A percentile compares a stretch with the other conserved stretches of the same genome.
phyloP scores from a whole-genome alignment of 2,113 vertebrate genomes.

The Lanius collurio region DNA sequence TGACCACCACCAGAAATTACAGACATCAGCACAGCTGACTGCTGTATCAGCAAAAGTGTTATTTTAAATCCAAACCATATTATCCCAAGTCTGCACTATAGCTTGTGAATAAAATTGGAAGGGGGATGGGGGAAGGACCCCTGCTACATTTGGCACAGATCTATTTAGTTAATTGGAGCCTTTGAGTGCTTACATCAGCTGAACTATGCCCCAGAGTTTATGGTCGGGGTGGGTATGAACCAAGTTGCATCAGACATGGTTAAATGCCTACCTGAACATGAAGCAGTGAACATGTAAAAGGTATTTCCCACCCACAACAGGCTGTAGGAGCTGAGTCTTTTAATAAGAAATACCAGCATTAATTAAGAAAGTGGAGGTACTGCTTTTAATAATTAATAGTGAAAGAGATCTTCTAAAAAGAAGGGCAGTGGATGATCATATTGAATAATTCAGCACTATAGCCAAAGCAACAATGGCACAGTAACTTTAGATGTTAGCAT shows the following conservation, averaged over 20 bases:
- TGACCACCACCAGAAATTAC: background rate
- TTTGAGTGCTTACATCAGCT: background rate
- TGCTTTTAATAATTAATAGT: slow-evolving; percentile 40
- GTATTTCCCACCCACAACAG: background rate
- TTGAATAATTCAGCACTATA: slow-evolving; percentile 52
- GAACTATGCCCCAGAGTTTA: background rate
- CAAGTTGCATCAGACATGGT: background rate
- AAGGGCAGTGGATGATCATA: background rate
- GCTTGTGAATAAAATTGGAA: background rate
- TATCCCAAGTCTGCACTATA: background rate
- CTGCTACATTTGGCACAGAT: background rate
- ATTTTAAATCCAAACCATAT: background rate
- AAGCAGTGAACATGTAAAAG: background rate
- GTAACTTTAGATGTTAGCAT: slow-evolving; percentile 28
- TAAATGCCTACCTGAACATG: background rate
- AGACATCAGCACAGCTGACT: background rate
- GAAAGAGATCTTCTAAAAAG: background rate
- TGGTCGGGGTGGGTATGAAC: background rate
- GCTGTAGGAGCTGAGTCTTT: background rate
- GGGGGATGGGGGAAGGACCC: background rate
- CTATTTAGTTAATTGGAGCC: background rate
- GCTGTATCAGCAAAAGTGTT: background rate
- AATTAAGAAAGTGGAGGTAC: background rate
- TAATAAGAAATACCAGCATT: background rate
- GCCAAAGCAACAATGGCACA: background rate